Base-by-base conservation (phyloP, 2,797 vertebrate genomes). In the Australoheros facetus region DNA sequence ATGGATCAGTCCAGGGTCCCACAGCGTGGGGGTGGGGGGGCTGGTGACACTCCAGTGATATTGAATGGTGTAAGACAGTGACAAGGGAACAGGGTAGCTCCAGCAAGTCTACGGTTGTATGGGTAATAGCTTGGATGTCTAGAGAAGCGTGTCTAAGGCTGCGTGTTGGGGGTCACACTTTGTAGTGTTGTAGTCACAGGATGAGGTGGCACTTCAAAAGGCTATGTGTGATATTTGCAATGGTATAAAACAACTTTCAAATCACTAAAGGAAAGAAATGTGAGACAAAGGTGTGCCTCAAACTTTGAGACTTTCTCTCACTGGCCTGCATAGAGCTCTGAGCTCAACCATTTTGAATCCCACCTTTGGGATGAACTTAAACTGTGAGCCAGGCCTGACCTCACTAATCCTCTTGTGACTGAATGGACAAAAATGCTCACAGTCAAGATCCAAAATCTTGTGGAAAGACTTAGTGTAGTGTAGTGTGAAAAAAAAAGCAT, bases 1-100 rank as follows among this genome's bases (percentile, higher is more conserved):
- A 42, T 6, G 87, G 77, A 85, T 82, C 74, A 54, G 81, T 60
- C 45, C 71, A 37, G 78, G 59, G 71, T 71, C 77, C 81, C 74
- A 28, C 5, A 62, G 84, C 62, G 26, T 16, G 3, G 64, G 26
- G 37, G 3, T 59, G 3, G 59, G 30, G 64, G 53, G 32, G 4
- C 60, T 73, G 51, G 57, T 80, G 83, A 82, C 78, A 48, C 77
- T 77, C 53, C 59, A 26, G 62, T 58, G 73, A 71, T 80, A 81
- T 45, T 19, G 83, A 85, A 85, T 66, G 72, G 57, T 73, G 79
- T 28, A 39, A 79, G 77, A 69, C 64, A 69, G 45, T 69, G 64
- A 69, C 64, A 51, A 69, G 77, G 74, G 45, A 55, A 55, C 72
- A 26, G 78, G 28, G 69, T 17, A 54, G 75, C 57, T 66, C 66